Base-by-base conservation (phyloP, 2,888 invertebrate species). In the Glomeris marginata region DNA sequence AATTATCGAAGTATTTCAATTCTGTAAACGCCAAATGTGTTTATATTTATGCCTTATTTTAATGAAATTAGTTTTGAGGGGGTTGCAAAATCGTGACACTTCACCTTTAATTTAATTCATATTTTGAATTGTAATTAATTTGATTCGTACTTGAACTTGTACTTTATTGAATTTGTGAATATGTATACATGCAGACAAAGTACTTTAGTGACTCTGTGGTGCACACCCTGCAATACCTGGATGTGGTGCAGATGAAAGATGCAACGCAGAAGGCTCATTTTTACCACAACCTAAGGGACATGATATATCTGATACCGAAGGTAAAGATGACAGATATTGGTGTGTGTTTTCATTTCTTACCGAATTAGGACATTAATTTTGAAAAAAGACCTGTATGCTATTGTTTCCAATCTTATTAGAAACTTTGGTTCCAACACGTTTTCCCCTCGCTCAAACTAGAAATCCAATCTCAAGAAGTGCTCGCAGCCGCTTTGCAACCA, bases 371-470 rank as follows among this genome's bases (percentile, higher is more conserved):
- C n/a, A n/a, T 5, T 20, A 6, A 10, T 18, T 42, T 42, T n/a
- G n/a, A 6, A 15, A 45, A 33, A 15, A 16, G 13, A 37, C 21
- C 2, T 22, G 20, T 42, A 28, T 47, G 28, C 11, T 34, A 45
- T 15, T 38, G 28, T 41, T 21, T 20, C 21, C 21, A n/a, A 33
- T 37, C 33, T 49, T 59, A 57, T 47, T 74, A 95, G 94, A 94
- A 92, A 84, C 73, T 94, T 47, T 84, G 91, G 77, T 92, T 88
- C 75, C 86, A 86, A 66, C 87, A 87, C 66, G 81, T 94, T 45
- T 90, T 92, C 84, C 90, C 91, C 35, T 80, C 81, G 58, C 72
- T 95, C 54, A 81, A 84, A 63, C 76, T 80, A 57, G 92, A 94
- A 67, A 78, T 91, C 69, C 77, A 78, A 61, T 78, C 81, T 21